Conservation (phyloP, 2,797 vertebrate species). For the Catharus ustulatus region DNA sequence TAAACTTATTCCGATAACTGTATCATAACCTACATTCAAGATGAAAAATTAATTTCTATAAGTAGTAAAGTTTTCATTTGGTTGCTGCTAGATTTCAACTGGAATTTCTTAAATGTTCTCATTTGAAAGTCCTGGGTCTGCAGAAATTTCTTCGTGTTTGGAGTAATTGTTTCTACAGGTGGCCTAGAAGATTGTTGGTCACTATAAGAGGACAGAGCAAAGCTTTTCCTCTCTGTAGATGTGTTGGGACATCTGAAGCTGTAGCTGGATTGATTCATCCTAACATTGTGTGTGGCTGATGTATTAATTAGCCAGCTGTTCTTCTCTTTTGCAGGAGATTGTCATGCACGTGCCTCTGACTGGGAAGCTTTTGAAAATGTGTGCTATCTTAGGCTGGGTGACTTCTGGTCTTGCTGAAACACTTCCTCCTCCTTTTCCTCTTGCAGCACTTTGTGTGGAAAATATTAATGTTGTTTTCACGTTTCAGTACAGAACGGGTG, state of each 20-base stretch:
- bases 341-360: not conserved
- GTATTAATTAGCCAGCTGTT: not conserved
- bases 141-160: not conserved
- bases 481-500: not conserved
- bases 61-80: slow-evolving; percentile 6
- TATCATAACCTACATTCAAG: slow-evolving; percentile 38
- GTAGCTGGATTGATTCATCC: not conserved
- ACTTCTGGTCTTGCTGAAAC: not conserved
- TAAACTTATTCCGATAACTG: not conserved
- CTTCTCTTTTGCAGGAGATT: not conserved
- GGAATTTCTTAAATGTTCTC: slow-evolving; percentile 21
- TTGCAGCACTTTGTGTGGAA: not conserved
- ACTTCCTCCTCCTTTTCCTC: not conserved
- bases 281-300: not conserved
- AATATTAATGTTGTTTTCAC: not conserved
- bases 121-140: not conserved
- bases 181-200: not conserved
- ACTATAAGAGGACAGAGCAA: not conserved
- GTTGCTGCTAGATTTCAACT: not conserved
- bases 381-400: not conserved
- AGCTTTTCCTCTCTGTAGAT: not conserved
- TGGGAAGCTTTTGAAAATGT: not conserved
- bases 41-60: not conserved
- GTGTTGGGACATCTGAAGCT: not conserved
- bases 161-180: not conserved